Percentiles rank a stretch among this genome's conserved stretches.
These are phyloP conservation scores for Microplitis deprimator DNA, from an alignment of 2,888 invertebrate species.

Conservation along the genomic window DNA sequence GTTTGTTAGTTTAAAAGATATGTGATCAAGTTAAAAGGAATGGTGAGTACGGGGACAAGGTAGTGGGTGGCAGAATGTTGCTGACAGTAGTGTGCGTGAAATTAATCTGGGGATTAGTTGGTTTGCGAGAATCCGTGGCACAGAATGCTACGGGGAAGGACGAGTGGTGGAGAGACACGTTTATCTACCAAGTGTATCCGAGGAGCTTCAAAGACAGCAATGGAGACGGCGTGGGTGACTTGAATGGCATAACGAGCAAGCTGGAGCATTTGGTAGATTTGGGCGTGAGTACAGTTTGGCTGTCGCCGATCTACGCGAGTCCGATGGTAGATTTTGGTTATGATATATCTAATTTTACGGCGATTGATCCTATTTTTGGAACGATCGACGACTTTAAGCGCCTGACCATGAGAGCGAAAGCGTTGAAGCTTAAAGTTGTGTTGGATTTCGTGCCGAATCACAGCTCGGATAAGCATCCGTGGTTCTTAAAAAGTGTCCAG, in stretches of 20 bases:
- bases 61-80: neutral
- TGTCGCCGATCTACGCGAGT: slow-evolving; percentile 81
- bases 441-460: slow-evolving; percentile 76
- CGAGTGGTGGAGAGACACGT: slow-evolving; percentile 88
- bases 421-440: slow-evolving; percentile 66
- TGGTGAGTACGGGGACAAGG: too few relatives aligned
- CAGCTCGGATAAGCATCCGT: slow-evolving; percentile 83
- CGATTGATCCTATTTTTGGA: slow-evolving; percentile 76
- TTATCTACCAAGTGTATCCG: slow-evolving; percentile 90
- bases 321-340: slow-evolving; percentile 80
- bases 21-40: too few relatives aligned
- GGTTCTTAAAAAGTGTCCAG: slow-evolving; percentile 83
- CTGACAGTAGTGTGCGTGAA: neutral
- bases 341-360: slow-evolving; percentile 76
- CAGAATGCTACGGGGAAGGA: neutral
- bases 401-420: slow-evolving; percentile 68
- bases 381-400: slow-evolving; percentile 74
- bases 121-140: neutral
- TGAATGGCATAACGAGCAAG: slow-evolving; percentile 67
- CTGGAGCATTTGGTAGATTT: slow-evolving; percentile 75
- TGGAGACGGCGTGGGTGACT: slow-evolving; percentile 68
- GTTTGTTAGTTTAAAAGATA: too few relatives aligned
- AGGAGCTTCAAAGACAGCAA: slow-evolving; percentile 89
- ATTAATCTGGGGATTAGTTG: neutral
- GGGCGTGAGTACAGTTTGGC: slow-evolving; percentile 78